Evolutionary conservation across 2,113 vertebrate species (phyloP), one percentile per base, ranked within the genome.

Genomic region (Ammodytes dubius): DNA sequence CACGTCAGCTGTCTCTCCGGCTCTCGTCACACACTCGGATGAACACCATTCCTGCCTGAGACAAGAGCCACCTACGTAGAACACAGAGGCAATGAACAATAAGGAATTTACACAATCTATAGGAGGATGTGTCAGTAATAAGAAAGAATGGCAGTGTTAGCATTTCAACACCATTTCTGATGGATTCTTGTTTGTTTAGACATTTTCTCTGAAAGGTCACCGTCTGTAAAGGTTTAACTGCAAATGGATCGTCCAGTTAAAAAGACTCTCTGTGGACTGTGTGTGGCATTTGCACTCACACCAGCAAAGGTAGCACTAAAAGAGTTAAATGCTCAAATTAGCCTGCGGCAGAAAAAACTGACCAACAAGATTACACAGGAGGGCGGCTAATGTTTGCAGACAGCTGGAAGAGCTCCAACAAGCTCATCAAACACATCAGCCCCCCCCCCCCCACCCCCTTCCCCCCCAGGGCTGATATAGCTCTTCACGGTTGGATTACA

Each of bases 401-500:
- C 88, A 84, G 79, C 80, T 90, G 85, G 76, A 81, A 75, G 79
- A 43, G 76, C 70, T 86, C 66, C 81, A 70, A 69, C 69, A 70
- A 82, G 77, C 70, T 88, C 79, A 77, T 84, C 79, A 27, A 27
- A 61, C 85, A 83, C 89, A 69, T 78, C 63, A 74, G n/a, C 46
- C 49, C 37, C 73, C 77, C 27, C 27, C 2, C 27, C 27, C 27
- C 2, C 27, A 1, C 27, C 2, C 27, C 27, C 27, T 2, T 27
- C 27, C 27, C 27, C 27, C 2, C 1, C 27, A 2, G 59, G 89
- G 81, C 72, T 73, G 82, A 89, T 77, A 85, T 87, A 83, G 63
- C 70, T 87, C 75, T 54, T 85, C 76, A 64, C 37, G 73, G 66
- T 70, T 56, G 83, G 72, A 79, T 43, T 81, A 88, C 59, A 81